phyloP scores from a whole-genome alignment of 1,140 invertebrate species.

The Rhopalosiphum maidis region DNA sequence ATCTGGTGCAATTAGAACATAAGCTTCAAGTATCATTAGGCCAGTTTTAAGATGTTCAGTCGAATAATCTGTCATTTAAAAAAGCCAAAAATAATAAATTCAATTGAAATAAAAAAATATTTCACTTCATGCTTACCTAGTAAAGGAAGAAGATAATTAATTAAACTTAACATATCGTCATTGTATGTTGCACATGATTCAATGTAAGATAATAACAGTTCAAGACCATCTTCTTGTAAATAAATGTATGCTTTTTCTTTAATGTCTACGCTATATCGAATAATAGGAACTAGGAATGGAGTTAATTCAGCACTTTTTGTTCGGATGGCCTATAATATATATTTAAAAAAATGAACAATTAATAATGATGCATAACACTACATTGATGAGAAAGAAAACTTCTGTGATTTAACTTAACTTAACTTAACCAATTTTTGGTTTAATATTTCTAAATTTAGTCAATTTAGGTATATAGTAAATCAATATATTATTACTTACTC shows the following conservation, averaged over 20 bases:
- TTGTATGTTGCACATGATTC: conserved; percentile 74
- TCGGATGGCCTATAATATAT: conserved; percentile 20
- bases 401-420: neutral
- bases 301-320: conserved; percentile 52
- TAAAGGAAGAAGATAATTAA: conserved; percentile 78
- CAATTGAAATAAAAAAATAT: conserved; percentile 16
- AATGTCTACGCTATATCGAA: conserved; percentile 81
- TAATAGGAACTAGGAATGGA: conserved; percentile 67
- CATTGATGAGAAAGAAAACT: neutral
- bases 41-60: conserved; percentile 80
- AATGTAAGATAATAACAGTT: conserved; percentile 85
- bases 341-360: neutral
- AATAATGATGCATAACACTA: neutral
- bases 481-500: conserved; percentile 65
- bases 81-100: neutral
- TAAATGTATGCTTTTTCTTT: conserved; percentile 84
- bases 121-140: conserved; percentile 68
- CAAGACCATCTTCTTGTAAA: conserved; percentile 89
- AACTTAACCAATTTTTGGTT: neutral
- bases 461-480: neutral
- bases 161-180: conserved; percentile 74
- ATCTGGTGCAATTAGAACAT: conserved; percentile 81
- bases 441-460: neutral
- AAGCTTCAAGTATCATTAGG: conserved; percentile 81
- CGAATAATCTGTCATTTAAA: conserved; percentile 64